phyloP scores from a whole-genome alignment of 2,888 invertebrate genomes.

The Diaprepes abbreviatus region DNA sequence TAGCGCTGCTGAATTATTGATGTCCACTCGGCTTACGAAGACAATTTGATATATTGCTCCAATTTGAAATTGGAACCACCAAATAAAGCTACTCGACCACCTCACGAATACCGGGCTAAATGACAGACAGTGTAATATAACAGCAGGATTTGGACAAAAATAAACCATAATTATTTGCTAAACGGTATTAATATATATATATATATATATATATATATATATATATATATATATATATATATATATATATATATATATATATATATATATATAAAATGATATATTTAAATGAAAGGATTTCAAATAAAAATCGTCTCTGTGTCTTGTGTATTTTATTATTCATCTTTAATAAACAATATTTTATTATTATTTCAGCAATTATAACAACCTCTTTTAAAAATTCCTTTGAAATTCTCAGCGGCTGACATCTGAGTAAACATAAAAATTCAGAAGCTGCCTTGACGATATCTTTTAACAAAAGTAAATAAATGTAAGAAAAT shows the following conservation, averaged over 20 bases:
- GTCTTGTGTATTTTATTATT: too few species aligned
- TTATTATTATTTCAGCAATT: too few species aligned
- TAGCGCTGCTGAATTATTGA: slow-evolving; percentile 64
- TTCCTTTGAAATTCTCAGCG: not conserved
- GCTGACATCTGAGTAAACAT: slow-evolving; percentile 6
- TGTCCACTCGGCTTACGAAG: slow-evolving; percentile 64
- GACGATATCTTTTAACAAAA: slow-evolving; percentile 16
- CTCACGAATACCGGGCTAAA: not conserved
- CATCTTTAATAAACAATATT: too few species aligned
- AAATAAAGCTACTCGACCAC: slow-evolving; percentile 58
- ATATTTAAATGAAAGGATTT: too few species aligned
- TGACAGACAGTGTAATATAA: not conserved
- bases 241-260: too few species aligned
- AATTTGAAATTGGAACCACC: slow-evolving; percentile 64
- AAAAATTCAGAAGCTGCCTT: slow-evolving; percentile 31
- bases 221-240: too few species aligned
- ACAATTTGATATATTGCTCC: slow-evolving; percentile 66
- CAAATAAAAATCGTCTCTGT: too few species aligned
- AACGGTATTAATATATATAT: too few species aligned
- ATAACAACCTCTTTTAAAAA: too few species aligned
- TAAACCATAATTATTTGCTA: not conserved
- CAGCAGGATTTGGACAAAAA: not conserved
- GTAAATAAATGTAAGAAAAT: slow-evolving; percentile 23
- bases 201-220: too few species aligned
- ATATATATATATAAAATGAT: too few species aligned